Base-by-base conservation (phyloP, 1,140 invertebrate species). In the Pararge aegeria region DNA sequence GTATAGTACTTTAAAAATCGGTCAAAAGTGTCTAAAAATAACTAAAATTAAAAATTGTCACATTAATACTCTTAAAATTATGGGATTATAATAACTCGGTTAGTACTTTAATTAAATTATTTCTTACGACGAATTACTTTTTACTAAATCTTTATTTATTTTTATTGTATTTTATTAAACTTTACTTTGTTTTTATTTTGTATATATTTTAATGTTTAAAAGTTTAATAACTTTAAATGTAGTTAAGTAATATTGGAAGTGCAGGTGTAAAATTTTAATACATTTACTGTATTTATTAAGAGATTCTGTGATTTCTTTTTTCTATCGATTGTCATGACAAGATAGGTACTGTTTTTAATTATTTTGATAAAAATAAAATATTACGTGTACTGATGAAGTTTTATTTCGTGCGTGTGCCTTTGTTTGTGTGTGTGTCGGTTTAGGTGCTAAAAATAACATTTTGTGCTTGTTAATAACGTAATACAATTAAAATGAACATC, bases 271-370 rank as follows among this genome's bases (percentile, higher is more conserved):
- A 24, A 7, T 24, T 24, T 24, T 24, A 7, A 24, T 24, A 24
- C 24, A 24, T 24, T 7, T 24, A 24, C 2, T 24, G n/a, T n/a
- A n/a, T n/a, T n/a, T n/a, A n/a, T 16, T 42, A 42, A 42, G 37
- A 18, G 13, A 2, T 50, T 44, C 57, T 64, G 61, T 64, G 57
- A 57, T 64, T 68, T 54, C n/a, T n/a, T 63, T 52, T 46, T 16
- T 54, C 37, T 50, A 24, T 53, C 19, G 24, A 38, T 40, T 38
- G 49, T 58, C 61, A 68, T 67, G 65, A 67, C 65, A 64, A 59
- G 38, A 59, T 52, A 55, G 9, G 50, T n/a, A n/a, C n/a, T 61
- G 53, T 68, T 68, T 61, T 48, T 65, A 38, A 42, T 61, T 60
- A 42, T 61, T 60, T 61, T 49, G 46, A 68, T 42, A 42, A 42